Base-by-base conservation (phyloP, 1,140 invertebrate genomes). In the Holcopasites calliopsidis region DNA sequence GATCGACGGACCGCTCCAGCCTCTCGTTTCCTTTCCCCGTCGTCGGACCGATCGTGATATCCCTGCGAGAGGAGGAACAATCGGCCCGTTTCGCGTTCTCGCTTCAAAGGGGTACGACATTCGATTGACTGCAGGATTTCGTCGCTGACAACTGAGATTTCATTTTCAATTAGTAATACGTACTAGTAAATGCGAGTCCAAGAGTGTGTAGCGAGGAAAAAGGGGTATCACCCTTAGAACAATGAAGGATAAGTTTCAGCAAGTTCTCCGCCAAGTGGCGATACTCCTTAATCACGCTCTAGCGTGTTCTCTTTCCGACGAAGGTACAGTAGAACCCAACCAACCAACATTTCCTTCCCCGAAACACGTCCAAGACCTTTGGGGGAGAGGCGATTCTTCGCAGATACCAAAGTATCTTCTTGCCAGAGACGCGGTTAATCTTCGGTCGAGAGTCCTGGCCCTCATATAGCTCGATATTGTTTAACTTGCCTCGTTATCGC, bases 401-500 rank as follows among this genome's bases (percentile, higher is more conserved):
- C 13, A 68, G 73, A 75, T 75, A 75, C 73, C 73, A 47, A 75
- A 75, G 73, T 75, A 75, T 75, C 73, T 75, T 69, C 73, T 75
- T 75, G 75, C 75, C 69, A 55, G 75, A 47, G 82, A 87, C 86
- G 85, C 83, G 85, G 85, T 89, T 91, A 90, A 91, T 90, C 90
- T 90, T 88, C 76, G 84, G 85, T 79, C 79, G 82, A 71, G 76
- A 64, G 79, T 66, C 66, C 50, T 73, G 69, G 74, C 57, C 73
- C 86, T 86, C 85, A 87, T 90, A 89, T 88, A 90, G 88, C 89
- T 90, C 89, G 87, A 92, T 91, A 92, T 92, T 92, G 90, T 92
- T 92, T 90, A 91, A 91, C 86, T 90, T 91, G 87, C 85, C 86
- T 89, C 88, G 89, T 92, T 92, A 91, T 92, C 90, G 87, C 86